phyloP scores from a whole-genome alignment of 1,140 invertebrate genomes.

The Drosophila saltans region DNA sequence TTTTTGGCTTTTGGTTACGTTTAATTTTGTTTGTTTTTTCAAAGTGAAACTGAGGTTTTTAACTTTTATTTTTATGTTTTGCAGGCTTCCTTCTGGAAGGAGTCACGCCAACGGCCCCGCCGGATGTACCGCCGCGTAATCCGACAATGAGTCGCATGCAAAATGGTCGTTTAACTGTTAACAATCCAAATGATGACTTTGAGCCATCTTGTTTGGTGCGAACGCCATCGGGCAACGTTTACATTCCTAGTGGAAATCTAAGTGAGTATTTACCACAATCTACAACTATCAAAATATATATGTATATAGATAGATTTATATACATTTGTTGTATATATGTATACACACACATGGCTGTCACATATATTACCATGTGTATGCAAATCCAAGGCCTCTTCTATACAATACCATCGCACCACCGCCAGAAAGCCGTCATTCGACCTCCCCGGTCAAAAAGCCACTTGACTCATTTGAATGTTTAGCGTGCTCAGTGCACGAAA shows the following conservation, averaged over 20 bases:
- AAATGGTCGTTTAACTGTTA: conserved; percentile 88
- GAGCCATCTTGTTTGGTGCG: conserved; percentile 95
- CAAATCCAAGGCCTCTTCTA: conserved; percentile 50
- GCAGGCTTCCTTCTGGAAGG: conserved; percentile 93
- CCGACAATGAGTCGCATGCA: conserved; percentile 93
- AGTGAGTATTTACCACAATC: conserved; percentile 83
- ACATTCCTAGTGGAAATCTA: conserved; percentile 92
- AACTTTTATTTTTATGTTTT: conserved; percentile 30
- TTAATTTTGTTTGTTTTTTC: not conserved
- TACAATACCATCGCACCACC: not conserved
- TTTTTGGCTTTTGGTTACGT: too few relatives aligned
- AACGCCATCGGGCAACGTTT: conserved; percentile 95
- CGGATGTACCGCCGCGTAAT: conserved; percentile 94
- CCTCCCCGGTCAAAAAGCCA: conserved; percentile 56
- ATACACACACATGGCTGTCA: conserved; percentile 17
- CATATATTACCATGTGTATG: conserved; percentile 55
- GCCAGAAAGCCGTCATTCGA: not conserved
- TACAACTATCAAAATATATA: conserved; percentile 8
- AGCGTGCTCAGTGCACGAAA: conserved; percentile 53
- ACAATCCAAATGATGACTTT: conserved; percentile 92
- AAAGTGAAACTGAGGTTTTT: conserved; percentile 16
- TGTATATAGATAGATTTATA: conserved; percentile 4
- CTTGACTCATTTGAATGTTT: conserved; percentile 75
- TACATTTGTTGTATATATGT: conserved; percentile 24
- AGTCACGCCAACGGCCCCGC: conserved; percentile 89